Evolutionary conservation across 2,888 invertebrate genomes (phyloP), one percentile per base, ranked within the genome.

Genomic region (Elgonia sp.): DNA sequence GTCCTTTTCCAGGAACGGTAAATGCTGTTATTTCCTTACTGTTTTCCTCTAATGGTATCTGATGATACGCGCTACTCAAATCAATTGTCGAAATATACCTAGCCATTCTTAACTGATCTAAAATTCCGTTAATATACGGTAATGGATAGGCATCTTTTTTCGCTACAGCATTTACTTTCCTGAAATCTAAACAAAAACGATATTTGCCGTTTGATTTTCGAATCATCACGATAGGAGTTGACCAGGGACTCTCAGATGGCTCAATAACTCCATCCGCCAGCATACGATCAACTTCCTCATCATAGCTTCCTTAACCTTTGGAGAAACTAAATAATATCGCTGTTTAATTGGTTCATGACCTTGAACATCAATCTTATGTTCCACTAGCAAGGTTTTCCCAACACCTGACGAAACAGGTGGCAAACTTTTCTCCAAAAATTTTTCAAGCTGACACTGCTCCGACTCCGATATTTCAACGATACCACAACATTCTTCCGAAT

Each of bases 61-160:
- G 80, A 60, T 80, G 80, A 14, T 80, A 80, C 1, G 81, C 72
- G 0, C 37, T 10, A 63, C 81, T 81, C 63, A 82, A 82, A 65
- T 82, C 72, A 14, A 73, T 72, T 0, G 80, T 81, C 4, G 72
- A 50, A 0, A 81, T 3, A 46, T 81, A 81, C 20, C 21, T 81
- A 14, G 63, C 72, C 20, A 39, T 29, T 20, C 55, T 29, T 21
- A 82, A 65, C 12, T 82, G 63, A 55, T 82, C 72, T n/a, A 82
- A 73, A 73, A 73, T 82, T 9, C 73, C 46, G 21, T 82, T 42
- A 12, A 82, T 73, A 65, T 82, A 82, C 0, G 82, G 73, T 29
- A 82, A 65, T 8, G 82, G 82, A 73, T 82, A 82, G n/a, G 82
- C 82, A 73, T 73, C 65, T 5, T 39, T 39, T 37, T 82, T 73